Evolutionary conservation across 1,140 invertebrate genomes (phyloP), one percentile per base, ranked within the genome.

Genomic region (Pseudomyrmex pallidus): DNA sequence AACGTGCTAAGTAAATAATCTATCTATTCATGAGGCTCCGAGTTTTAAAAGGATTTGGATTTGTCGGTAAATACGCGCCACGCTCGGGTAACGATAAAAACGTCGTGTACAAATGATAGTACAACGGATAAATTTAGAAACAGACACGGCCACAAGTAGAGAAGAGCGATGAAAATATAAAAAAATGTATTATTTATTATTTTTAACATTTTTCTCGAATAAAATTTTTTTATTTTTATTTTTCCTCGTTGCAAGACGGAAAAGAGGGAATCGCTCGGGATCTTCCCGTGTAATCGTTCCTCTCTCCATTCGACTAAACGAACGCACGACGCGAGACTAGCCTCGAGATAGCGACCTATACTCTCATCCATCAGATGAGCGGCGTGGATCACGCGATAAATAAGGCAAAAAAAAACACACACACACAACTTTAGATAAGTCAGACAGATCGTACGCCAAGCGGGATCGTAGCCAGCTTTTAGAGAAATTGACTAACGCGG

Each of bases 401-500:
- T 87, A 87, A 74, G 17, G 13, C n/a, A 85, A 74, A 52, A 35
- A 35, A 82, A 72, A 78, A 62, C 22, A 22, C 1, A 25, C 1
- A 17, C 20, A 50, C 17, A 50, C 17, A 82, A 82, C 54, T 88
- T 87, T 76, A 74, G 62, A 84, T 87, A 87, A 80, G 82, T 84
- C 61, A 35, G 15, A 25, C 15, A 78, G 70, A 84, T 84, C 56
- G 84, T 63, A 70, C 50, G 59, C 44, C 62, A 56, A 67, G n/a
- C 44, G 52, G 83, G 72, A 76, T 72, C 74, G 64, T 59, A 62
- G 64, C 61, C n/a, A 56, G 83, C 86, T 88, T 88, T 88, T 87
- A 88, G 83, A 88, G 87, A 88, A 88, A 88, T 87, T 88, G 87
- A 78, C 76, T 82, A 68, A 87, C 76, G 73, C 52, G 76, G 63